Evolutionary conservation across 1,140 invertebrate species (phyloP).

Genomic region (Agrypnia vestita): DNA sequence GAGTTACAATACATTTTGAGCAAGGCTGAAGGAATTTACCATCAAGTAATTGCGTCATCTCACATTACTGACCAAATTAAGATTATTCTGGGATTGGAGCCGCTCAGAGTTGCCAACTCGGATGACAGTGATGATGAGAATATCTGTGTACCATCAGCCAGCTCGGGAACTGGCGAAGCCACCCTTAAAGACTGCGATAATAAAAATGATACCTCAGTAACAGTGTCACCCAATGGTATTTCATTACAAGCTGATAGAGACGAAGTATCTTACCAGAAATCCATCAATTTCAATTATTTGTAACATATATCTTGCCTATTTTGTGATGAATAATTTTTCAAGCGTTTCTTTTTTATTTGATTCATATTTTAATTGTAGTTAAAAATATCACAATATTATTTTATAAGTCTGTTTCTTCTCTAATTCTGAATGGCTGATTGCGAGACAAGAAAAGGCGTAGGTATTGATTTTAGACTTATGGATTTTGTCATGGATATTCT

Average conservation of each 20-base stretch:
- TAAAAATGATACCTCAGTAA: neutral
- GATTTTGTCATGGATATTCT: no score
- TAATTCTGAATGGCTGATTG: no score
- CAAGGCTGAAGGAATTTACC: constrained; percentile 91
- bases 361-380: no score
- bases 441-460: no score
- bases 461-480: no score
- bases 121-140: constrained; percentile 57
- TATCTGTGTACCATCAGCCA: constrained; percentile 51
- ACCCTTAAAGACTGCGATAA: constrained; percentile 29
- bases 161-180: constrained; percentile 58
- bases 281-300: constrained; percentile 72
- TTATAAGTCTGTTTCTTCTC: no score
- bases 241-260: constrained; percentile 64
- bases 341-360: no score
- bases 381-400: no score
- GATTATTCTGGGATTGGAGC: constrained; percentile 78
- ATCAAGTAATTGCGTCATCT: constrained; percentile 83
- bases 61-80: constrained; percentile 80
- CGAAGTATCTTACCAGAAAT: constrained; percentile 73
- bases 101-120: constrained; percentile 60
- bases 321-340: no score
- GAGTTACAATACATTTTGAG: constrained; percentile 86
- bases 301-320: constrained; percentile 54
- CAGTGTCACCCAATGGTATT: constrained; percentile 50